A percentile compares a stretch with the other conserved stretches of the same genome.
Conservation (phyloP, 2,797 vertebrate genomes). For the Ficedula albicollis region DNA sequence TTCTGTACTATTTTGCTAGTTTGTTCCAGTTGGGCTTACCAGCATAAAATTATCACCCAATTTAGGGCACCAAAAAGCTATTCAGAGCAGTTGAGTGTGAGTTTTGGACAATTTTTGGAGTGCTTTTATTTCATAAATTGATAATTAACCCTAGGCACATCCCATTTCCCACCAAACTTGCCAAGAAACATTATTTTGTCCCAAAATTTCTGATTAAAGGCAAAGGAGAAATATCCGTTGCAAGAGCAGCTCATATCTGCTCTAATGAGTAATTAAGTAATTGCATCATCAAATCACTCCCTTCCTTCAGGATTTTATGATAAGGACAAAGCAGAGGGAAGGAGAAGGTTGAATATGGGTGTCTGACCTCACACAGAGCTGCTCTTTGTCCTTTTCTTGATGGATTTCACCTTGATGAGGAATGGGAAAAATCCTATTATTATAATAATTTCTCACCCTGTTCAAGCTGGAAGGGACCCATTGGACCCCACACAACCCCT, state of each 20-base stretch:
- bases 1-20: neutral
- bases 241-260: rapidly evolving
- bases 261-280: neutral
- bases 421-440: neutral
- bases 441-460: neutral
- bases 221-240: neutral
- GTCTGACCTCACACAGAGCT: neutral
- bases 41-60: neutral
- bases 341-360: neutral
- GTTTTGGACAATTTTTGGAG: neutral
- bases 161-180: neutral
- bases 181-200: neutral
- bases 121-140: neutral
- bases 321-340: neutral
- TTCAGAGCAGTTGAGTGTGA: neutral
- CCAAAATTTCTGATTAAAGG: neutral
- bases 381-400: neutral
- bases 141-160: neutral
- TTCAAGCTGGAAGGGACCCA: neutral
- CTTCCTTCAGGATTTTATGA: neutral
- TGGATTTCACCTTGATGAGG: neutral
- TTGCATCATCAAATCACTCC: neutral
- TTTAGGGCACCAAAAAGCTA: neutral
- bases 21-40: neutral
- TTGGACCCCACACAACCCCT: neutral